A percentile compares a stretch with the other conserved stretches of the same genome.
These are phyloP conservation scores for Halictus quadricinctus DNA, from an alignment of 2,888 invertebrate species.

Conservation along the genomic window DNA sequence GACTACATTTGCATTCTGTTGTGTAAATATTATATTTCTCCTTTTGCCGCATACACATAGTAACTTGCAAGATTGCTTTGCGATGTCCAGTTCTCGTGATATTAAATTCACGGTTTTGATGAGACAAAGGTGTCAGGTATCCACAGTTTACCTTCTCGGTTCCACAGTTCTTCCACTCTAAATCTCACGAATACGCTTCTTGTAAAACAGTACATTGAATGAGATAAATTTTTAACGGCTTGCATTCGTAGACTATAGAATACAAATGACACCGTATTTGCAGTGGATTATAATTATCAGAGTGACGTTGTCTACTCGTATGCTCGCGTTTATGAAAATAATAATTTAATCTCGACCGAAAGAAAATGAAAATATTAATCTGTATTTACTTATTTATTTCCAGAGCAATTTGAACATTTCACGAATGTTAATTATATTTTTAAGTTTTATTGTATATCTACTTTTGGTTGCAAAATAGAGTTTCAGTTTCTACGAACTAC, in stretches of 20 bases:
- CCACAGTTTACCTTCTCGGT: constrained; percentile 23
- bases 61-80: constrained; percentile 3
- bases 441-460: too few relatives aligned
- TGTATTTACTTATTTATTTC: too few relatives aligned
- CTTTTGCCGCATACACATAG: neutral
- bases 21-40: constrained; percentile 6
- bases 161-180: neutral
- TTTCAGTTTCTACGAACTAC: too few relatives aligned
- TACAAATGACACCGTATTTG: neutral
- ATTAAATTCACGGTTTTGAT: constrained; percentile 40
- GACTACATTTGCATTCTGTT: neutral
- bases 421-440: too few relatives aligned
- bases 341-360: neutral
- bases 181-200: neutral
- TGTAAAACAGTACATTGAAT: neutral
- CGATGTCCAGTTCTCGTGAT: constrained; percentile 1
- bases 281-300: neutral
- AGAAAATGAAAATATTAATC: too few relatives aligned
- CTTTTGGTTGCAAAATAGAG: too few relatives aligned
- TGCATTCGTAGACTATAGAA: neutral
- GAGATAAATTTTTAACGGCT: neutral
- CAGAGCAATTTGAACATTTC: too few relatives aligned
- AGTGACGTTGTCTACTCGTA: neutral
- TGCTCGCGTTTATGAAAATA: neutral
- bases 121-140: constrained; percentile 48